Percentiles rank a stretch among this genome's conserved stretches.
Evolutionary conservation across 2,888 invertebrate species (phyloP).

Genomic region (Platycnemis pennipes): DNA sequence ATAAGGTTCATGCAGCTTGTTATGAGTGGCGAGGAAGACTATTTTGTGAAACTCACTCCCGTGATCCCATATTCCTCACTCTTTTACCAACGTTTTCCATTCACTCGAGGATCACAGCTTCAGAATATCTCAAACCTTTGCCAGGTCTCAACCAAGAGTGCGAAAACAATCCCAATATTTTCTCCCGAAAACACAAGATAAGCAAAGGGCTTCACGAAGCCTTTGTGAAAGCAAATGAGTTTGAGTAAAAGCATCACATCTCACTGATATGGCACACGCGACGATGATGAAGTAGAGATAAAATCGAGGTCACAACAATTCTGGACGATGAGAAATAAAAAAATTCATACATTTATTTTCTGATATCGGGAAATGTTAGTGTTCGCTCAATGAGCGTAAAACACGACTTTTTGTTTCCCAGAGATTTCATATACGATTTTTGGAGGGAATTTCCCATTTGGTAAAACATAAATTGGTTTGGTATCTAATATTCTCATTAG

Average conservation of each 20-base stretch:
- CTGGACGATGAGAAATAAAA: neutral
- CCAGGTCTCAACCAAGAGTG: neutral
- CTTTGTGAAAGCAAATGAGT: neutral
- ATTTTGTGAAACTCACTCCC: no score
- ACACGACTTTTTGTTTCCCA: no score
- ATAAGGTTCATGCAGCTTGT: no score
- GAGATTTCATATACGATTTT: no score
- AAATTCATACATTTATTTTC: neutral
- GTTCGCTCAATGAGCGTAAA: no score
- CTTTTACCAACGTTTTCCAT: neutral
- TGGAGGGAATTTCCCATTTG: no score
- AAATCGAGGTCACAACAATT: conserved; percentile 36
- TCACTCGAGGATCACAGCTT: neutral
- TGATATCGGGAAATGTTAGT: no score
- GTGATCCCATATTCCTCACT: no score
- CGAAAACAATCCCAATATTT: neutral
- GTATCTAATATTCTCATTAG: no score
- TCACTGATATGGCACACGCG: neutral
- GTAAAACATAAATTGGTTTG: no score
- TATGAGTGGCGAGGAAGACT: no score
- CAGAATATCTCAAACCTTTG: neutral
- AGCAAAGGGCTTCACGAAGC: neutral
- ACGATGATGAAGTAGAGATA: neutral
- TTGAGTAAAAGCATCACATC: neutral
- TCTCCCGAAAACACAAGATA: neutral